phyloP scores from a whole-genome alignment of 2,888 invertebrate genomes.

The Anthrax anthrax region DNA sequence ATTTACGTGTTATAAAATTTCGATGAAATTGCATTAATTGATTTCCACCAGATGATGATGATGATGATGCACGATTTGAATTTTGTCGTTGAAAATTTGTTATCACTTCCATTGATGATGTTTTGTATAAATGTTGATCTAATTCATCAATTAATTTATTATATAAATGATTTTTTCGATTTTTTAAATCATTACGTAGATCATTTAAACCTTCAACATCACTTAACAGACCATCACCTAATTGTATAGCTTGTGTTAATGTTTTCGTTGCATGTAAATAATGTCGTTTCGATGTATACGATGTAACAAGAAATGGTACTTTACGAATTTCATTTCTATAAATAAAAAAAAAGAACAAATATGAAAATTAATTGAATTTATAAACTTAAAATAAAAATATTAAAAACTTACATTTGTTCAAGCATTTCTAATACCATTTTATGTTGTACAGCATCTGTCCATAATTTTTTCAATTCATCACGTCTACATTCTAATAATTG shows the following conservation, averaged over 20 bases:
- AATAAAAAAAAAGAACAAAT: conserved; percentile 7
- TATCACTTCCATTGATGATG: conserved; percentile 40
- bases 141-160: conserved; percentile 55
- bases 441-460: conserved; percentile 93
- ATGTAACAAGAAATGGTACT: conserved; percentile 53
- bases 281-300: conserved; percentile 53
- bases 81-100: conserved; percentile 43
- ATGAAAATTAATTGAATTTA: not conserved
- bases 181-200: conserved; percentile 57
- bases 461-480: conserved; percentile 83
- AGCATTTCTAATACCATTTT: conserved; percentile 78
- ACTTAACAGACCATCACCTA: conserved; percentile 56
- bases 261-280: conserved; percentile 77
- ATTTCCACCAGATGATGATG: too few relatives aligned
- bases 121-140: conserved; percentile 54
- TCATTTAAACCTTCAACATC: conserved; percentile 75
- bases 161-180: conserved; percentile 45
- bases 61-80: conserved; percentile 33
- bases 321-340: conserved; percentile 57
- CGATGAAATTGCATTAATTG: conserved; percentile 38
- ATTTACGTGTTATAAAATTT: conserved; percentile 40
- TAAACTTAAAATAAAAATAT: not conserved
- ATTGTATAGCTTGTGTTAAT: conserved; percentile 52
- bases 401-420: conserved; percentile 53
- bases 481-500: conserved; percentile 74